These are phyloP conservation scores for Pitangus sulphuratus DNA, from an alignment of 2,797 vertebrate species.

Conservation along the genomic window DNA sequence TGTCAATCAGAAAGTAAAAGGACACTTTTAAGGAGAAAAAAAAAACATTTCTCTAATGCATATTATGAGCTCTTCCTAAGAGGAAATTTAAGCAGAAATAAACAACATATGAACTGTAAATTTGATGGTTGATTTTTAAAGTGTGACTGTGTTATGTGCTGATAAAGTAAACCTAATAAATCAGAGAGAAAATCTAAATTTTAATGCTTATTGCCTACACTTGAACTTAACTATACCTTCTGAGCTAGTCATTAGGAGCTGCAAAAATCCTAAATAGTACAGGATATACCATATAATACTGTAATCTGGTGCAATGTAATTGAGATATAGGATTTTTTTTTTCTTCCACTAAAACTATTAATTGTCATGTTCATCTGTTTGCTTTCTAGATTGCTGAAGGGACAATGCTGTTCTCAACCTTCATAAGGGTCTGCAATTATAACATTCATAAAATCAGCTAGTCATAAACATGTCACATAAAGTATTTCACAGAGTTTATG, in stretches of 20 bases:
- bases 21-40: neutral
- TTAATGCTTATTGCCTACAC: neutral
- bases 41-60: neutral
- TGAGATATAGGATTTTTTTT: neutral
- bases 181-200: constrained; percentile 42
- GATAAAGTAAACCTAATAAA: constrained; percentile 39
- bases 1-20: neutral
- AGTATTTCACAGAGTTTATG: constrained; percentile 85
- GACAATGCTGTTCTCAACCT: constrained; percentile 38
- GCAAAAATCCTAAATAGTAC: neutral
- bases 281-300: neutral
- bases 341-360: neutral
- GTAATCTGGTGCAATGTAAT: neutral
- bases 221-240: neutral
- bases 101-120: neutral
- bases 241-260: neutral
- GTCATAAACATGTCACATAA: constrained; percentile 73
- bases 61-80: neutral
- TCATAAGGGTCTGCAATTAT: constrained; percentile 63
- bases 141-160: constrained; percentile 18
- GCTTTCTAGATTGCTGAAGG: constrained; percentile 58
- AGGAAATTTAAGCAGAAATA: neutral
- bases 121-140: constrained; percentile 37
- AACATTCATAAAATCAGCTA: constrained; percentile 67
- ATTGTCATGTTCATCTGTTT: constrained; percentile 13